These are phyloP conservation scores for Peucedramus taeniatus DNA, from an alignment of 2,113 vertebrate genomes.

Conservation along the genomic window DNA sequence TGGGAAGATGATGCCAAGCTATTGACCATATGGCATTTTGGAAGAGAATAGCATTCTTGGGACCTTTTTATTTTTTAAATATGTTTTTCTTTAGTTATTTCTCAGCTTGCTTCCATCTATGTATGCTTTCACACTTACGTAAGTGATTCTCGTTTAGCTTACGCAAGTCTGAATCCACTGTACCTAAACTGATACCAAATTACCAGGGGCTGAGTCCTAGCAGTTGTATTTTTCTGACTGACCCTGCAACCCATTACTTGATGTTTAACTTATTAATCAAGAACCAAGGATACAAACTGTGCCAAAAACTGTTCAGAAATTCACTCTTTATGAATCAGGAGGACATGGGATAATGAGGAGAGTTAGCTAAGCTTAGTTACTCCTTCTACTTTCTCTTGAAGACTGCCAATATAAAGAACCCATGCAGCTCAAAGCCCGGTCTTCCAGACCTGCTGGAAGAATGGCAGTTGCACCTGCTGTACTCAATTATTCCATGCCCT, in stretches of 20 bases:
- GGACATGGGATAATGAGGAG: neutral
- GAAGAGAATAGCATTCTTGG: neutral
- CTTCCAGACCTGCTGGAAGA: neutral
- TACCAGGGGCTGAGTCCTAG: neutral
- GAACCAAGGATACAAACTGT: neutral
- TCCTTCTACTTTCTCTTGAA: neutral
- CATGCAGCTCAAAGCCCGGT: neutral
- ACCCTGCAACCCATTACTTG: neutral
- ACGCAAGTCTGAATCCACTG: neutral
- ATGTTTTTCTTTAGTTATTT: neutral
- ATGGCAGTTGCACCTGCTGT: neutral
- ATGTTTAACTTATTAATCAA: neutral
- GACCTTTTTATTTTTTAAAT: neutral
- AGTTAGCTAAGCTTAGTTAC: neutral
- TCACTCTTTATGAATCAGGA: neutral
- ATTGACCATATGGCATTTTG: constrained; percentile 12
- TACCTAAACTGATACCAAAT: neutral
- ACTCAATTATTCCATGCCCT: neutral
- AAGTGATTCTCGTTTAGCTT: neutral
- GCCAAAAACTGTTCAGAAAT: neutral
- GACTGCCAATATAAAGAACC: neutral
- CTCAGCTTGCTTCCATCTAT: neutral
- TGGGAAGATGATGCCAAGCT: neutral
- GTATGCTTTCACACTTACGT: neutral
- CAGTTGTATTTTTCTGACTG: neutral